Base-by-base conservation (phyloP, 2,797 vertebrate genomes). In the Cottoperca gobio region DNA sequence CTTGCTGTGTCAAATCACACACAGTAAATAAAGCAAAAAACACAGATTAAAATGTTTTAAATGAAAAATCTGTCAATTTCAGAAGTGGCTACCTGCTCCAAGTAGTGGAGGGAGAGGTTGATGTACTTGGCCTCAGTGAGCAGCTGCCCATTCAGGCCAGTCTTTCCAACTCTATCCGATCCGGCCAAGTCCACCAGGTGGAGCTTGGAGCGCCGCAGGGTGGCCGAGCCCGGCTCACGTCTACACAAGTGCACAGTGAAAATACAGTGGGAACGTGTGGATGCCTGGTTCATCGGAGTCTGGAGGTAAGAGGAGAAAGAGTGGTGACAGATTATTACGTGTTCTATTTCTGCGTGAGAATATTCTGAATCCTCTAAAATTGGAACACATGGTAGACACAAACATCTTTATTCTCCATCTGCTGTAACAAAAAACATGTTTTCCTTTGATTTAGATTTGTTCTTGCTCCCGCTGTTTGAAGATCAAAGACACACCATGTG, bases 211-310 rank as follows among this genome's bases (percentile, higher is more conserved):
- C 85, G 95, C 1, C 89, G 92, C 65, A 98, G 26, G 0, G 91
- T 97, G 69, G 95, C 94, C 10, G 97, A 98, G 53, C 97, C 97
- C 0, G 96, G 96, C 60, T 98, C 96, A 19, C 97, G 97, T 76
- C 96, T 95, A 70, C 96, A 96, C 84, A 99, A 75, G 81, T 99
- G 96, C 87, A 99, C 85, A 0, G 98, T 99, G 91, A 99, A 99
- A 87, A 99, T 96, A 78, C 98, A 99, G 90, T 99, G 98, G 57
- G 98, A 99, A 13, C 98, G 96, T 1, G 97, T 98, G 61, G 97
- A 99, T 0, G 98, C 97, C 93, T 98, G 95, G 87, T 99, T 99
- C 96, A 96, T 97, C 7, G 98, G 98, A 57, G 98, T 99, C 98
- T 99, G 78, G 72, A 64, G 64, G 83, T 48, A 23, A 62, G 11